phyloP scores from a whole-genome alignment of 2,888 invertebrate genomes.

The Crocallis elinguaria region DNA sequence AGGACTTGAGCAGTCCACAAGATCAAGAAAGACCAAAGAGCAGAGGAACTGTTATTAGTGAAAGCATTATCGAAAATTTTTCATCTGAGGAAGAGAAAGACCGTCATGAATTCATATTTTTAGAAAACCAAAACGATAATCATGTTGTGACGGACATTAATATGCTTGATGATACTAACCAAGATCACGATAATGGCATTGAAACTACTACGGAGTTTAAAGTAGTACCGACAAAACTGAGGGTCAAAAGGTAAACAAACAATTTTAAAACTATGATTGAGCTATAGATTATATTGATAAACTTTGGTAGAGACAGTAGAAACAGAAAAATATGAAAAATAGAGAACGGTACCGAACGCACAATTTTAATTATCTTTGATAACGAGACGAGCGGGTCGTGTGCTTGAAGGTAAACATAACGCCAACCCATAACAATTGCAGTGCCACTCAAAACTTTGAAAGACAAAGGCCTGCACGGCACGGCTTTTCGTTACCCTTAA shows the following conservation, averaged over 20 bases:
- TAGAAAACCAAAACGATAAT: conserved; percentile 28
- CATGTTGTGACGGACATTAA: neutral
- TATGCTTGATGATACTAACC: neutral
- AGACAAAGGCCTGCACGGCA: no score
- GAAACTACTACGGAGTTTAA: conserved; percentile 25
- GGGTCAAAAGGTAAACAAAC: conserved; percentile 43
- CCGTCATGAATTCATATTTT: conserved; percentile 45
- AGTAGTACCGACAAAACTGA: conserved; percentile 3
- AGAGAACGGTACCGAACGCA: no score
- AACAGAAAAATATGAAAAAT: no score
- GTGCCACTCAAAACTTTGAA: no score
- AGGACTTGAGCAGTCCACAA: neutral
- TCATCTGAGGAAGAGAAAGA: conserved; percentile 31
- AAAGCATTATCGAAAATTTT: neutral
- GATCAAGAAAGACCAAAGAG: neutral
- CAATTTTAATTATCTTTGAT: no score
- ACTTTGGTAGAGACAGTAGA: no score
- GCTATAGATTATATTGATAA: no score
- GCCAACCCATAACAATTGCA: no score
- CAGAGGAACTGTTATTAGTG: neutral
- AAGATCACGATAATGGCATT: neutral
- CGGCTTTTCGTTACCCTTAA: no score
- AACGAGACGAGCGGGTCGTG: no score
- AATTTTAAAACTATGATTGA: no score
- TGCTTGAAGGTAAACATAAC: no score